Percentiles rank a stretch among this genome's conserved stretches.
Evolutionary conservation across 2,888 invertebrate species (phyloP).

Genomic region (Acanthosepion esculentum): DNA sequence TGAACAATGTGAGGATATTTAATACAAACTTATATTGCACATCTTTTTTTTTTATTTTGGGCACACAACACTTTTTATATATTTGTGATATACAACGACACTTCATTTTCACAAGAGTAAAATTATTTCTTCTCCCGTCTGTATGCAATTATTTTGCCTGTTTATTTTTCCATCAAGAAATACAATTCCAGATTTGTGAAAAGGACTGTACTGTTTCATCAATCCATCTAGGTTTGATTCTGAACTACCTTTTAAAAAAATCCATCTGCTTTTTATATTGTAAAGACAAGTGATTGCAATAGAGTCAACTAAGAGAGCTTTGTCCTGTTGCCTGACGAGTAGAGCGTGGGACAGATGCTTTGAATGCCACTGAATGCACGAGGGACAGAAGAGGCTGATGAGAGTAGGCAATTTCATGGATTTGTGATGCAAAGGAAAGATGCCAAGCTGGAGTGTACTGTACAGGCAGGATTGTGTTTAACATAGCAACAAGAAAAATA

Average conservation of each 20-base stretch:
- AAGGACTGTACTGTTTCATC: background rate
- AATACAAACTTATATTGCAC: no score
- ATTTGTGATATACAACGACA: no score
- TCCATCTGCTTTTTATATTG: constrained; percentile 16
- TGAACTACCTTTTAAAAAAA: background rate
- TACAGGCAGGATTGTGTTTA: background rate
- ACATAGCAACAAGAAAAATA: background rate
- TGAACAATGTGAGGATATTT: no score
- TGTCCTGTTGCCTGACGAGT: constrained; percentile 8
- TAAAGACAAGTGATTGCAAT: background rate
- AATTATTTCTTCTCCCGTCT: no score
- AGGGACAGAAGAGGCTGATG: background rate
- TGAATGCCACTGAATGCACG: background rate
- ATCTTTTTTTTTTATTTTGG: no score
- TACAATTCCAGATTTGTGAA: no score
- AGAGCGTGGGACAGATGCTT: background rate
- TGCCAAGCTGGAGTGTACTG: background rate
- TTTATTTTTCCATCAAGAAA: no score
- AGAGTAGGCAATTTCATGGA: background rate
- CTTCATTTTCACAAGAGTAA: no score
- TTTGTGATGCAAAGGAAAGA: background rate
- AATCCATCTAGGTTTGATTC: background rate
- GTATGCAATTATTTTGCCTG: no score
- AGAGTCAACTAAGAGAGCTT: background rate
- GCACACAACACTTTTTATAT: no score